These are phyloP conservation scores for Oryzias celebensis DNA, from an alignment of 2,113 vertebrate species.

Conservation along the genomic window DNA sequence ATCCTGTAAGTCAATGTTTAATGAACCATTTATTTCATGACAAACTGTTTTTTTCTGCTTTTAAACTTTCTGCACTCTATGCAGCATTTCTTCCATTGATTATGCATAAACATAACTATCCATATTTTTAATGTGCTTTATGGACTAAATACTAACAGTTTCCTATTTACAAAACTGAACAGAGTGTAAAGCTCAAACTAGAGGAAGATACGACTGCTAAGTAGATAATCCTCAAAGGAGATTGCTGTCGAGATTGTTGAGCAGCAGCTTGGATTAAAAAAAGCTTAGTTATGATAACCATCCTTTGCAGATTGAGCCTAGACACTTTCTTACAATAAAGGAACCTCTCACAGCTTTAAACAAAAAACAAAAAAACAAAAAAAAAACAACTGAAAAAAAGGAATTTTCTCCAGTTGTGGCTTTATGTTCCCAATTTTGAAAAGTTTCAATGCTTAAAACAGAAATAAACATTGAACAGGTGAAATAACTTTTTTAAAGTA, in stretches of 20 bases:
- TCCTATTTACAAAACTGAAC: slow-evolving; percentile 39
- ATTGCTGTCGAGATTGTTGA: slow-evolving; percentile 54
- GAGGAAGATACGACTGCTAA: slow-evolving; percentile 41
- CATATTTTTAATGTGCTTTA: slow-evolving; percentile 3
- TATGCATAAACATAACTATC: not conserved
- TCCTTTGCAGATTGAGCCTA: slow-evolving; percentile 35
- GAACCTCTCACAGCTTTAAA: too few species aligned
- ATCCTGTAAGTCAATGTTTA: too few species aligned
- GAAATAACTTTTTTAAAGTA: too few species aligned
- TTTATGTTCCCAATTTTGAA: not conserved
- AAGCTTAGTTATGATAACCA: slow-evolving; percentile 55
- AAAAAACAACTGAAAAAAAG: too few species aligned
- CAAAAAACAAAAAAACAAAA: too few species aligned
- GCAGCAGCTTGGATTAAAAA: slow-evolving; percentile 54
- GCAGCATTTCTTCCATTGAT: not conserved
- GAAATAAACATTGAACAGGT: not conserved
- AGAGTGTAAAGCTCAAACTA: slow-evolving; percentile 26
- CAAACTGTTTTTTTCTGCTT: not conserved
- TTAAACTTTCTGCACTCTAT: not conserved
- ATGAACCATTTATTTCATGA: too few species aligned
- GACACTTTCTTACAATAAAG: slow-evolving; percentile 10
- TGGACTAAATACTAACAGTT: slow-evolving; percentile 29
- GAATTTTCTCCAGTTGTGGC: too few species aligned
- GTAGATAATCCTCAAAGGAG: slow-evolving; percentile 67
- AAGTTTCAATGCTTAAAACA: not conserved